Conservation (phyloP, 2,113 vertebrate species). For the Mixornis gularis region DNA sequence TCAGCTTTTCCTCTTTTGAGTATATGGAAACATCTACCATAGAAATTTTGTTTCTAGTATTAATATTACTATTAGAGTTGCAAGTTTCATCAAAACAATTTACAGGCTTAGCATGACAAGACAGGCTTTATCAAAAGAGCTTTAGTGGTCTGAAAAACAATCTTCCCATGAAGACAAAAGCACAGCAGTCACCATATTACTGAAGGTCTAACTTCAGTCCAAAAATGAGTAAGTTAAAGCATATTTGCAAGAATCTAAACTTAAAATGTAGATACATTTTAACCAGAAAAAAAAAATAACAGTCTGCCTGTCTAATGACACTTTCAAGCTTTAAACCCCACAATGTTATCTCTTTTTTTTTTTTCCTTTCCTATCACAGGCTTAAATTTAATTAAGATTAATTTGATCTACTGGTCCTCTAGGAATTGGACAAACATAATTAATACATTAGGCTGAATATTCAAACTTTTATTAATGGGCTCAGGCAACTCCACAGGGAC, state of each 20-base stretch:
- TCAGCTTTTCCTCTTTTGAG: neutral
- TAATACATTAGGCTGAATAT: neutral
- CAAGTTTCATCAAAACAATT: neutral
- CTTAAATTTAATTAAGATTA: slow-evolving; percentile 2
- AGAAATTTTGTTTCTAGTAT: neutral
- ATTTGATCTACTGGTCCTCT: neutral
- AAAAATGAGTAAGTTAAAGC: neutral
- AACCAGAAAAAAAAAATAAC: neutral
- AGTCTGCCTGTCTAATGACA: neutral
- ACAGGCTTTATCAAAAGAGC: neutral
- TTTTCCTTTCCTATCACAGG: neutral
- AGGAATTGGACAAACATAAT: neutral
- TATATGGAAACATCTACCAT: neutral
- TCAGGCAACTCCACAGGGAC: neutral
- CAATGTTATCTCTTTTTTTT: neutral
- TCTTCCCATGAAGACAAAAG: neutral
- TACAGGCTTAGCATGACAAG: neutral
- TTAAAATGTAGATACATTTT: neutral
- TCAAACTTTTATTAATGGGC: neutral
- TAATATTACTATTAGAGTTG: neutral
- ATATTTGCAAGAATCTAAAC: neutral
- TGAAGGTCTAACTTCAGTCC: neutral
- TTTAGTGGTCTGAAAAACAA: neutral
- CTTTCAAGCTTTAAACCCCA: neutral
- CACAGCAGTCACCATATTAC: neutral